Evolutionary conservation across 2,888 invertebrate species (phyloP).

Genomic region (Chymomyza procnemis): DNA sequence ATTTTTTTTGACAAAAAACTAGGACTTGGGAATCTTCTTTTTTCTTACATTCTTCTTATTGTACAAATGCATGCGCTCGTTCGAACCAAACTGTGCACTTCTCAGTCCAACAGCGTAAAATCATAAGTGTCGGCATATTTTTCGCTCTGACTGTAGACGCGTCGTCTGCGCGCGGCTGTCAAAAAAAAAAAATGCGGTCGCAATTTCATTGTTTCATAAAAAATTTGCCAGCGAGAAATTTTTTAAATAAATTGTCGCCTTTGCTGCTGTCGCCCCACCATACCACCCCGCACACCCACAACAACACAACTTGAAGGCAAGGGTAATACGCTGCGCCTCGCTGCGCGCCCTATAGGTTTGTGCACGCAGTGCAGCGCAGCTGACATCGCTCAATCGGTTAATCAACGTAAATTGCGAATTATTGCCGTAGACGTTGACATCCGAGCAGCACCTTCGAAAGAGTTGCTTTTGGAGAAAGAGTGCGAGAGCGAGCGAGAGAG

Average conservation of each 20-base stretch:
- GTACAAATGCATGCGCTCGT: too few relatives aligned
- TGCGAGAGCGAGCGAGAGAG: too few relatives aligned
- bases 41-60: too few relatives aligned
- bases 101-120: too few relatives aligned
- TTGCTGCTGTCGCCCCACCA: not conserved
- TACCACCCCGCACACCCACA: not conserved
- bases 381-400: not conserved
- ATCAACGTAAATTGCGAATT: slow-evolving; percentile 4
- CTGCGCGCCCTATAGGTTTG: too few relatives aligned
- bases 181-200: not conserved
- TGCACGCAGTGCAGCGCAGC: too few relatives aligned
- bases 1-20: too few relatives aligned
- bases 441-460: not conserved
- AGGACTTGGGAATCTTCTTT: too few relatives aligned
- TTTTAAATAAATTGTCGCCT: not conserved
- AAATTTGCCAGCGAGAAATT: not conserved
- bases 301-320: not conserved
- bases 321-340: not conserved
- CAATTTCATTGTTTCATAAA: not conserved
- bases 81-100: too few relatives aligned
- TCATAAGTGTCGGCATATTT: not conserved
- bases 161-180: not conserved
- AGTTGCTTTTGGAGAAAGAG: not conserved
- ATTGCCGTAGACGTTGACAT: not conserved
- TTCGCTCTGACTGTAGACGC: not conserved